These are phyloP conservation scores for Distichodus sexfasciatus DNA, from an alignment of 2,797 vertebrate genomes.

Conservation along the genomic window DNA sequence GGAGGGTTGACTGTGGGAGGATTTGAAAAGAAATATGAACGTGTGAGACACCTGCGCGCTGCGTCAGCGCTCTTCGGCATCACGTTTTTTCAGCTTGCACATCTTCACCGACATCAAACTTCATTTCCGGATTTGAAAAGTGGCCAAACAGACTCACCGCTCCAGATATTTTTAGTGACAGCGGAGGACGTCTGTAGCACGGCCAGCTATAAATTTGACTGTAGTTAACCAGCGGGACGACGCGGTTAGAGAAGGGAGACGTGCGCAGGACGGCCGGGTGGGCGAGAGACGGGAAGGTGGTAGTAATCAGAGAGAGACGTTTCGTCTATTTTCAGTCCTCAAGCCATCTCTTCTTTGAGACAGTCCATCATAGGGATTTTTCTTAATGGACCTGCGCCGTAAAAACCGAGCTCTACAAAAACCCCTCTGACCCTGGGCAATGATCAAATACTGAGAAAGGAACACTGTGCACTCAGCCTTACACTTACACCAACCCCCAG, in stretches of 20 bases:
- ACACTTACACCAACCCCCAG: conserved; percentile 51
- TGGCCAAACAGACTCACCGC: conserved; percentile 5
- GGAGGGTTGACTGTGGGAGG: not conserved
- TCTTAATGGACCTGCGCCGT: conserved; percentile 10
- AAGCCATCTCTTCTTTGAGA: not conserved
- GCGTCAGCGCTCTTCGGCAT: conserved; percentile 34
- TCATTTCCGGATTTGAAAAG: conserved; percentile 30
- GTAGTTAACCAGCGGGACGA: conserved; percentile 39
- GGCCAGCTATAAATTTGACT: conserved; percentile 34
- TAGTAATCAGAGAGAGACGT: conserved; percentile 21
- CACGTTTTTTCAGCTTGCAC: conserved; percentile 23
- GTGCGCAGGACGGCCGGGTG: not conserved
- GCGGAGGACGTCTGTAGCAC: conserved; percentile 15
- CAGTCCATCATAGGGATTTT: conserved; percentile 20
- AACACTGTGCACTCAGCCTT: conserved; percentile 34
- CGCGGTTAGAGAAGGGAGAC: conserved; percentile 16
- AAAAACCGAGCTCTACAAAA: conserved; percentile 23
- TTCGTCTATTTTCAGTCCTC: conserved; percentile 9
- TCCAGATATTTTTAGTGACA: conserved; percentile 20
- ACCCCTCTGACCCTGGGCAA: conserved; percentile 21
- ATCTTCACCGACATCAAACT: conserved; percentile 33
- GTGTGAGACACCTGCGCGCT: conserved; percentile 26
- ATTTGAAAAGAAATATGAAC: conserved; percentile 4
- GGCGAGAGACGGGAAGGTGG: not conserved
- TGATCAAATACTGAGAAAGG: conserved; percentile 39